Evolutionary conservation across 2,888 invertebrate species (phyloP), one percentile per base, ranked within the genome.

Genomic region (Blomia tropicalis): DNA sequence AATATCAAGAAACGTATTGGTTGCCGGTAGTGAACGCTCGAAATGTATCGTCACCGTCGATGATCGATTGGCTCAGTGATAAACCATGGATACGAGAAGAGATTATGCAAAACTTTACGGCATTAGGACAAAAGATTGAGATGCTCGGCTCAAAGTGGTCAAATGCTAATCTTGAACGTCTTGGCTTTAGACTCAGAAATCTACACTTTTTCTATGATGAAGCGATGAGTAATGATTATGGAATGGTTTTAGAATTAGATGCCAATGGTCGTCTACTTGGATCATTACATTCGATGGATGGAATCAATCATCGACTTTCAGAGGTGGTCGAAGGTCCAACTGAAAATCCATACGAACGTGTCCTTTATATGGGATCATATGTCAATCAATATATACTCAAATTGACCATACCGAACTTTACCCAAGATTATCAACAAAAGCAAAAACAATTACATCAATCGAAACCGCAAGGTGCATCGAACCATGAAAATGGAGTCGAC

Each of bases 291-390:
- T 65, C 65, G 4, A 27, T 58, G 1, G 63, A 63, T 51, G 64
- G 64, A 27, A 43, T n/a, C 1, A 62, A 58, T 36, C 17, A 23
- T 27, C n/a, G 7, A 19, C n/a, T 62, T 14, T 58, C 58, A 3
- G 62, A 62, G 36, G 62, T 30, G 19, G 62, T 62, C 30, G 62
- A 62, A 36, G 62, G 62, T 2, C 62, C 62, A 17, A 62, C 58
- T 32, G 58, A 62, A 31, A 62, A 58, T 32, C 62, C 58, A 4
- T 58, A 58, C 17, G 62, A 62, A 32, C 56, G 62, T 25, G 58
- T 62, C 1, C 43, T 68, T 14, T 68, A 67, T 43, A 53, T 68
- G 1, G 68, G 68, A 2, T 68, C 68, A 2, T 67, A 66, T 53
- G 30, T 58, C 3, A 65, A 68, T 27, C 32, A 43, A n/a, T 68